Conservation (phyloP, 30 jellyfish, hydroid and myxozoan species). For the Rhopilema esculentum region DNA sequence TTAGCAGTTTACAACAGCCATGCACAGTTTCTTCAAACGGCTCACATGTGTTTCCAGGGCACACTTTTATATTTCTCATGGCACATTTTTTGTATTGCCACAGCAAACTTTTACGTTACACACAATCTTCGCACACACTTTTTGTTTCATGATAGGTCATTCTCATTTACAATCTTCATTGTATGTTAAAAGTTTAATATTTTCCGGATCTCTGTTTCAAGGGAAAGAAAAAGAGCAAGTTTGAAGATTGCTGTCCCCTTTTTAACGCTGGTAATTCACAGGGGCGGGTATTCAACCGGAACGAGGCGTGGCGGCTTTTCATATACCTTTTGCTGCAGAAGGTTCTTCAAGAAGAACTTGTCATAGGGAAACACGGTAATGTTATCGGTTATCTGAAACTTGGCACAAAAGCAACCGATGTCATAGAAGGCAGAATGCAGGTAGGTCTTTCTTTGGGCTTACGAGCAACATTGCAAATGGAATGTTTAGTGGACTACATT, state of each 20-base stretch:
- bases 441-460: conserved; percentile 33
- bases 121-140: too few relatives aligned
- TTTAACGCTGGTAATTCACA: conserved; percentile 66
- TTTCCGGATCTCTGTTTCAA: neutral
- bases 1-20: too few relatives aligned
- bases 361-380: conserved; percentile 87
- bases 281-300: conserved; percentile 47
- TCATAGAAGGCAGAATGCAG: conserved; percentile 57
- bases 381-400: conserved; percentile 86
- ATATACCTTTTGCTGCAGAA: conserved; percentile 70
- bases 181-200: too few relatives aligned
- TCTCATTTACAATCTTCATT: neutral
- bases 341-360: conserved; percentile 85
- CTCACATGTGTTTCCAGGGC: too few relatives aligned
- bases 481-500: neutral
- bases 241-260: conserved; percentile 67
- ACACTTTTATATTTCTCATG: too few relatives aligned
- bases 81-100: too few relatives aligned
- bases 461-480: neutral
- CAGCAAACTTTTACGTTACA: too few relatives aligned
- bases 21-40: too few relatives aligned
- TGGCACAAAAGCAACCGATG: conserved; percentile 90
- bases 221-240: conserved; percentile 89
- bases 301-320: conserved; percentile 96
- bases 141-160: too few relatives aligned